Conservation (phyloP, 2,113 vertebrate genomes). For the Pseudorectes ferrugineus region DNA sequence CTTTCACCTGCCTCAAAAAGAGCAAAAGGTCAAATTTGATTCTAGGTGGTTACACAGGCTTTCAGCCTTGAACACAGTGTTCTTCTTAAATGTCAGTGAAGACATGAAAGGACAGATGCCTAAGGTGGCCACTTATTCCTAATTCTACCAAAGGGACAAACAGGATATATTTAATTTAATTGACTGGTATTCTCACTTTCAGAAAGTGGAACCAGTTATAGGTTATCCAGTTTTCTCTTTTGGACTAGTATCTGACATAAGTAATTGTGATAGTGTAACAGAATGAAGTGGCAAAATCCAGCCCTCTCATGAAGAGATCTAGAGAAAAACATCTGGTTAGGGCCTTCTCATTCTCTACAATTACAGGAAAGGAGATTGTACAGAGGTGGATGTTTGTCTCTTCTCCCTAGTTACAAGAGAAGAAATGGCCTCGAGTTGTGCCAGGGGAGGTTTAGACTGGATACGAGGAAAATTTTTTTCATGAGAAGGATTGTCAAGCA, state of each 20-base stretch:
- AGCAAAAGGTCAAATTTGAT: not conserved
- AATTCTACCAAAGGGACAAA: not conserved
- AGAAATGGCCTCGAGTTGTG: not conserved
- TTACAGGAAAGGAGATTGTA: not conserved
- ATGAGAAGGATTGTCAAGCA: not conserved
- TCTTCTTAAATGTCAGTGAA: not conserved
- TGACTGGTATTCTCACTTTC: not conserved
- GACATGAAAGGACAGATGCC: not conserved
- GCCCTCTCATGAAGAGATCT: not conserved
- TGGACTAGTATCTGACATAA: not conserved
- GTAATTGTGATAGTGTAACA: not conserved
- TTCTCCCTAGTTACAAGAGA: not conserved
- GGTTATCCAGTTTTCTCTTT: not conserved
- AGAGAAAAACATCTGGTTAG: not conserved
- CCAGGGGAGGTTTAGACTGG: not conserved
- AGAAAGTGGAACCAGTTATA: not conserved
- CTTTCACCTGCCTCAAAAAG: not conserved
- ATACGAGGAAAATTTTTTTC: not conserved
- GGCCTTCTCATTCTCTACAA: not conserved
- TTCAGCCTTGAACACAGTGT: not conserved
- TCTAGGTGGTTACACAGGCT: not conserved
- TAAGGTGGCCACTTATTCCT: not conserved
- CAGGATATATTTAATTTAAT: not conserved
- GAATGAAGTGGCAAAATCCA: not conserved
- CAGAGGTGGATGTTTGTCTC: not conserved